Conservation (phyloP, 2,797 vertebrate species). For the Xenops minutus region DNA sequence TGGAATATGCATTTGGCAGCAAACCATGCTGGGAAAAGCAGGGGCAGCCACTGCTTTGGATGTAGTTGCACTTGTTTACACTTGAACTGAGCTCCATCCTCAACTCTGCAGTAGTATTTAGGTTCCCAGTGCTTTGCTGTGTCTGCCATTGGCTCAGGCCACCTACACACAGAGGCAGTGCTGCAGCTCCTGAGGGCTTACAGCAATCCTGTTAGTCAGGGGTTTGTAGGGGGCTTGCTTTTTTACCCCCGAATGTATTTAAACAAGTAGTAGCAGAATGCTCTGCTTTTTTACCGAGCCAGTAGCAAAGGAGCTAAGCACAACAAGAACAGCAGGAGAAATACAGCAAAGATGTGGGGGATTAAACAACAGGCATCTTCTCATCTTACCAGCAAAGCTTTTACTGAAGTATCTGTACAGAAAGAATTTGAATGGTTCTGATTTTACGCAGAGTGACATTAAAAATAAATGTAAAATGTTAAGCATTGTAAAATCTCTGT, state of each 20-base stretch:
- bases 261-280: not conserved
- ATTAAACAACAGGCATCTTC: not conserved
- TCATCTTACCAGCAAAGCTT: not conserved
- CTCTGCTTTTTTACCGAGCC: not conserved
- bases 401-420: not conserved
- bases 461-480: slow-evolving; percentile 5
- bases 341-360: not conserved
- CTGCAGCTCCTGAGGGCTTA: not conserved
- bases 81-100: not conserved
- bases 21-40: not conserved
- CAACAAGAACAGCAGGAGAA: not conserved
- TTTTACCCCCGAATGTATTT: not conserved
- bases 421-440: not conserved
- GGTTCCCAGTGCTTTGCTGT: not conserved
- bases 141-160: not conserved
- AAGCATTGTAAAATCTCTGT: not conserved
- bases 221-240: not conserved
- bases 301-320: not conserved
- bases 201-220: not conserved
- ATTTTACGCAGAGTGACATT: not conserved
- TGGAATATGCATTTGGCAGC: not conserved
- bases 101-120: not conserved
- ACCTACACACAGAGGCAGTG: not conserved
- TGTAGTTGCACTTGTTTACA: not conserved
- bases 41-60: not conserved